Conservation (phyloP, 2,113 vertebrate genomes). For the Brachyhypopomus occidentalis region DNA sequence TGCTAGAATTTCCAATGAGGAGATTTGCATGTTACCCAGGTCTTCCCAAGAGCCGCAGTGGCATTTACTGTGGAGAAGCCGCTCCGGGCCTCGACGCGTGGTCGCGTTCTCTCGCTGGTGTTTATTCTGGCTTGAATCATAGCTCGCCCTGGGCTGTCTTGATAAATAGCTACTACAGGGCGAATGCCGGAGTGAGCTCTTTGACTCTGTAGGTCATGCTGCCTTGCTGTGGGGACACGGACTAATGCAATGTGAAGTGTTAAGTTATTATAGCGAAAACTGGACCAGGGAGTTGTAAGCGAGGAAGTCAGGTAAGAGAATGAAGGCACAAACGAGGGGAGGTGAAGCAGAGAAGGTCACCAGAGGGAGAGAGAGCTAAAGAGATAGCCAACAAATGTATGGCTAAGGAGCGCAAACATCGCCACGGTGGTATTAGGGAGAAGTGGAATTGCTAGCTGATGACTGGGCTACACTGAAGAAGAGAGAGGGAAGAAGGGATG, state of each 20-base stretch:
- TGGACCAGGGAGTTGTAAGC: constrained; percentile 71
- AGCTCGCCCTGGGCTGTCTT: constrained; percentile 76
- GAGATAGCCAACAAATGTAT: constrained; percentile 69
- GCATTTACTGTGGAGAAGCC: constrained; percentile 28
- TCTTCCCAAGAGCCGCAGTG: background rate
- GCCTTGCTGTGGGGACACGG: constrained; percentile 77
- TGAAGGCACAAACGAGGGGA: constrained; percentile 69
- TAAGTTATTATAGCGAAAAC: constrained; percentile 79
- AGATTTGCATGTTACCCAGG: constrained; percentile 19
- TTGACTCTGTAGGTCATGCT: constrained; percentile 80
- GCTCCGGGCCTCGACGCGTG: constrained; percentile 29
- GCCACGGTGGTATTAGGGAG: constrained; percentile 57
- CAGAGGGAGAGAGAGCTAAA: constrained; percentile 56
- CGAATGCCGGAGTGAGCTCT: constrained; percentile 74
- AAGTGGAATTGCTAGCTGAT: constrained; percentile 57
- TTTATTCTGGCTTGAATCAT: constrained; percentile 77
- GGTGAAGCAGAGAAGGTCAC: constrained; percentile 78
- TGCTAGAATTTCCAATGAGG: background rate
- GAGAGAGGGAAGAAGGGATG: background rate
- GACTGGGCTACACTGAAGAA: background rate
- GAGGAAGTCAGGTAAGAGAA: constrained; percentile 69
- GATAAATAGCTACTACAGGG: constrained; percentile 79
- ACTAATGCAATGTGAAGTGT: constrained; percentile 81
- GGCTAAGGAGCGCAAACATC: constrained; percentile 63
- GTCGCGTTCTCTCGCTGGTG: constrained; percentile 33